Base-by-base conservation (phyloP, 2,797 vertebrate genomes). In the Coluber constrictor region DNA sequence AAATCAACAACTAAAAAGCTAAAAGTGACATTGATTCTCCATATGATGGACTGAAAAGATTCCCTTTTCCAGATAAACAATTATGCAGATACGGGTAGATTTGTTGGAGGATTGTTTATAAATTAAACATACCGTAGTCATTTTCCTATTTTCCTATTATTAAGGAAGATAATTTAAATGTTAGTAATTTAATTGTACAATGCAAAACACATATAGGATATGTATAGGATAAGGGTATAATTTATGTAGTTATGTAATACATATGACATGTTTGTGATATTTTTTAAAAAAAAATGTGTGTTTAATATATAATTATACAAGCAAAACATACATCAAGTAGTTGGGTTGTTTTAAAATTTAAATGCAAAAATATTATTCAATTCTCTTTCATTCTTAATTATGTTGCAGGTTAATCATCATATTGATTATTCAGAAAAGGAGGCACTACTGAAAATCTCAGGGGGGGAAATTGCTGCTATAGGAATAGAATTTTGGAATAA, bases 401-500 rank as follows among this genome's bases (percentile, higher is more conserved):
- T 94, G 93, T 95, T 97, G 55, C 94, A 98, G 97, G 86, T 2
- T 8, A 87, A 47, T 5, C 6, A 37, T 83, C 43, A 6, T 91
- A 92, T 87, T n/a, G 90, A 29, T 32, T 1, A 15, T 59, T 90
- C 37, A 63, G 54, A 86, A 93, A 95, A 89, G 59, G 66, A 92
- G 25, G 86, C 87, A 57, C n/a, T 74, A 37, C 1, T 1, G n/a
- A 86, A 94, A 87, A 86, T 88, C 11, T 55, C 20, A 79, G 95
- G 94, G 56, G 88, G 95, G n/a, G 23, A 54, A 47, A 92, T 79
- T 55, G 4, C 54, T 56, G 12, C 12, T 88, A 86, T 98, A 0
- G 86, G 95, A 92, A 27, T 97, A 91, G 91, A 74, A 20, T 96
- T 98, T 93, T 98, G 98, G 98, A 98, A 98, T 92, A 97, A 88